These are phyloP conservation scores for Tineola bisselliella DNA, from an alignment of 2,888 invertebrate genomes.

Conservation along the genomic window DNA sequence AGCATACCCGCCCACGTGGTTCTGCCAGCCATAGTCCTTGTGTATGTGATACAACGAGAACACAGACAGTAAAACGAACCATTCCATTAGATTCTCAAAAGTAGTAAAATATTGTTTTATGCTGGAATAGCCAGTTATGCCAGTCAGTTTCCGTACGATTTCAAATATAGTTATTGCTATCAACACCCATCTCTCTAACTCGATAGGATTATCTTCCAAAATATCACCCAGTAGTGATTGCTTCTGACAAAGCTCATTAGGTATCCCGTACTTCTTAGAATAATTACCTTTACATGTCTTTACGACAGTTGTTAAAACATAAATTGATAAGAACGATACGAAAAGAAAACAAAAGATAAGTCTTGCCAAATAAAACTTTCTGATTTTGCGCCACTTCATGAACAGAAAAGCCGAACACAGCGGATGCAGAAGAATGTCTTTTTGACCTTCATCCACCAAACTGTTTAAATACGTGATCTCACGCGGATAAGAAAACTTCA, in stretches of 20 bases:
- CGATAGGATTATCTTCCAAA: slow-evolving; percentile 78
- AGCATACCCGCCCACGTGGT: slow-evolving; percentile 86
- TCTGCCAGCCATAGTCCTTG: slow-evolving; percentile 84
- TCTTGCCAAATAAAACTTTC: slow-evolving; percentile 86
- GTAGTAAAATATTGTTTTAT: slow-evolving; percentile 82
- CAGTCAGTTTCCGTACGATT: slow-evolving; percentile 80
- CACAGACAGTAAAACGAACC: slow-evolving; percentile 86
- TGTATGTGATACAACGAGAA: slow-evolving; percentile 83
- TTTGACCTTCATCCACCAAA: slow-evolving; percentile 88
- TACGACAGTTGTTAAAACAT: slow-evolving; percentile 82
- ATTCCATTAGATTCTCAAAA: slow-evolving; percentile 86
- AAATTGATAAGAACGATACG: slow-evolving; percentile 80
- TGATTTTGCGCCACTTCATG: slow-evolving; percentile 90
- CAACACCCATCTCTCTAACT: slow-evolving; percentile 82
- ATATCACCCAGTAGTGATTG: slow-evolving; percentile 78
- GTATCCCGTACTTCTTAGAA: slow-evolving; percentile 60
- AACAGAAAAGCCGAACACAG: slow-evolving; percentile 87
- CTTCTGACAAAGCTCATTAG: slow-evolving; percentile 77
- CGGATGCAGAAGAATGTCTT: slow-evolving; percentile 86
- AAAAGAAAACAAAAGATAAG: slow-evolving; percentile 83
- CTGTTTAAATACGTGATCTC: slow-evolving; percentile 89
- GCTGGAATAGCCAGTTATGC: slow-evolving; percentile 82
- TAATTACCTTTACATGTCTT: slow-evolving; percentile 70
- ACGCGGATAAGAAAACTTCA: slow-evolving; percentile 84
- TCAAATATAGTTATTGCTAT: slow-evolving; percentile 81